Evolutionary conservation across 2,888 invertebrate species (phyloP).

Genomic region (Protophormia terraenovae): DNA sequence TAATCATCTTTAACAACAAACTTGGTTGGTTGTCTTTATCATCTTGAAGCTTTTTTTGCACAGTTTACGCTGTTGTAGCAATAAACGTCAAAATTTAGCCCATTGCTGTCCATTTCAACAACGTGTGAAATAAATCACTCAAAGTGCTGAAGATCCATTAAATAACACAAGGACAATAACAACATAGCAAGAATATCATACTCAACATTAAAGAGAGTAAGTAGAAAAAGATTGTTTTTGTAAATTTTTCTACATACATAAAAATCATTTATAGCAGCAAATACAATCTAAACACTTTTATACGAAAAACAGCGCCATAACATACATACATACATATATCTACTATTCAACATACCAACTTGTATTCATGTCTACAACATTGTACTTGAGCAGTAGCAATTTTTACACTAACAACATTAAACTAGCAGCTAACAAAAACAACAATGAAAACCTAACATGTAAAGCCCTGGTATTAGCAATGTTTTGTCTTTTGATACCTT

Average conservation of each 20-base stretch:
- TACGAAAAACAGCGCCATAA: slow-evolving; percentile 7
- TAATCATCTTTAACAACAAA: neutral
- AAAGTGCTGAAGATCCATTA: slow-evolving; percentile 79
- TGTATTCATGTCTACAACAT: slow-evolving; percentile 11
- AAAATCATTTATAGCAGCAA: slow-evolving; percentile 14
- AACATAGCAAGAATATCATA: slow-evolving; percentile 70
- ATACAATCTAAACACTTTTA: slow-evolving; percentile 6
- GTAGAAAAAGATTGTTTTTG: neutral
- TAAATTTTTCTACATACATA: neutral
- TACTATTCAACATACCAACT: slow-evolving; percentile 3
- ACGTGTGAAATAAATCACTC: slow-evolving; percentile 81
- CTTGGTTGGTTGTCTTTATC: slow-evolving; percentile 13
- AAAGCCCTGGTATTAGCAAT: slow-evolving; percentile 69
- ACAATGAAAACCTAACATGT: slow-evolving; percentile 36
- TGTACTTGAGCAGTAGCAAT: slow-evolving; percentile 40
- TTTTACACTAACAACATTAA: neutral
- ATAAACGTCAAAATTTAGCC: slow-evolving; percentile 80
- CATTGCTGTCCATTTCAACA: slow-evolving; percentile 81
- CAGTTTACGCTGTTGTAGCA: slow-evolving; percentile 74
- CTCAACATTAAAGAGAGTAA: slow-evolving; percentile 1
- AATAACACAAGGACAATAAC: slow-evolving; percentile 64
- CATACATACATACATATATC: neutral
- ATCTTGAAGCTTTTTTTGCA: slow-evolving; percentile 3
- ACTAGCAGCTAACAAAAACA: slow-evolving; percentile 16
- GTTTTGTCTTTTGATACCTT: slow-evolving; percentile 72